These are phyloP conservation scores for Amphipoea lucens DNA, from an alignment of 2,888 invertebrate genomes.

Conservation along the genomic window DNA sequence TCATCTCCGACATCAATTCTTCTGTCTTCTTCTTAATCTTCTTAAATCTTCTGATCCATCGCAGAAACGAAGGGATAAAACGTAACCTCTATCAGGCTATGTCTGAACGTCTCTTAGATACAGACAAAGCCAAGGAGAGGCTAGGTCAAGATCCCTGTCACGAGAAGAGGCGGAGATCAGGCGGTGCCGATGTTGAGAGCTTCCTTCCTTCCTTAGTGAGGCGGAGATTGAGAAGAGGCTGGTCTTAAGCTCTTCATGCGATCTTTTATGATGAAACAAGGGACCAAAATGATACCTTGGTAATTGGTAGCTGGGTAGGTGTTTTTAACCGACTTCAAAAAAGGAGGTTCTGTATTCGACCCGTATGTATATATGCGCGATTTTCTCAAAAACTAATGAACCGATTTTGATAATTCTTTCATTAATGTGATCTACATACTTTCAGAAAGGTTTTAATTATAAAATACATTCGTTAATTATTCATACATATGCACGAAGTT, in stretches of 20 bases:
- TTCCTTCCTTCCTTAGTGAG: not conserved
- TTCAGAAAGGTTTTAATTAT: no score
- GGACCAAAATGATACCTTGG: not conserved
- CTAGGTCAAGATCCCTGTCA: conserved; percentile 86
- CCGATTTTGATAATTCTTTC: no score
- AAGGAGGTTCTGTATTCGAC: no score
- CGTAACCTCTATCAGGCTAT: conserved; percentile 91
- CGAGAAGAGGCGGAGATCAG: not conserved
- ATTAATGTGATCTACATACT: no score
- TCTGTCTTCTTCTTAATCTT: conserved; percentile 18
- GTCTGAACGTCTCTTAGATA: conserved; percentile 86
- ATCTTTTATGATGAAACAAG: not conserved
- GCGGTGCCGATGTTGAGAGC: not conserved
- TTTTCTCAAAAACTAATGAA: no score
- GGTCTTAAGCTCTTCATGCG: not conserved
- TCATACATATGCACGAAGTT: no score
- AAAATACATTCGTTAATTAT: no score
- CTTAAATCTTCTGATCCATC: conserved; percentile 40
- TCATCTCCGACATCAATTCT: not conserved
- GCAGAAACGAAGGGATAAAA: conserved; percentile 81
- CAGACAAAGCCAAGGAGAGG: conserved; percentile 91
- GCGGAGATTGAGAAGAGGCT: not conserved
- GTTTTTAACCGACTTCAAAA: not conserved
- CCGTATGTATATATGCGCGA: no score
- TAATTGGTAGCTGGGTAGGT: not conserved